phyloP scores from a whole-genome alignment of 1,140 invertebrate genomes.

The Bombus superbus region DNA sequence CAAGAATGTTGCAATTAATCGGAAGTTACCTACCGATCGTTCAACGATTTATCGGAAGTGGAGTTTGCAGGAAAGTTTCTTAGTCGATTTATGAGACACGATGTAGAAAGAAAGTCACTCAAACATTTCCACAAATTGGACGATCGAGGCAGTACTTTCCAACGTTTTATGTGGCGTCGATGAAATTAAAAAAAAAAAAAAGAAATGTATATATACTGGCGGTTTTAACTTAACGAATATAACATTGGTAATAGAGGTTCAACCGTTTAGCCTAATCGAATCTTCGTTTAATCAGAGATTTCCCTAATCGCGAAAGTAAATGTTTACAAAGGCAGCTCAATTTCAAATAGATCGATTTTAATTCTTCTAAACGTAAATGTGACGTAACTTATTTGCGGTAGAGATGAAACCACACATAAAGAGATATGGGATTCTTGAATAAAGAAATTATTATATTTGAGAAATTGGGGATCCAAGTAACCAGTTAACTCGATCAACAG shows the following conservation, averaged over 20 bases:
- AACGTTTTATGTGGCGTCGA: not conserved
- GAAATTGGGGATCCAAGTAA: not conserved
- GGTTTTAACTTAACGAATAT: not conserved
- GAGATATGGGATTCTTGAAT: too few relatives aligned
- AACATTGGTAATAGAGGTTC: not conserved
- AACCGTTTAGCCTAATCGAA: not conserved
- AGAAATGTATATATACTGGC: not conserved
- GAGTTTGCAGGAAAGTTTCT: not conserved
- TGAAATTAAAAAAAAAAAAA: not conserved
- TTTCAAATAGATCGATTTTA: too few relatives aligned
- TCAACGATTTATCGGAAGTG: not conserved
- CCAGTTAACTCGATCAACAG: too few relatives aligned
- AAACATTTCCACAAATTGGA: not conserved
- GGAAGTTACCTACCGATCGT: not conserved
- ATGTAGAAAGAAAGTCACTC: not conserved
- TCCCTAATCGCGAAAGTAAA: not conserved
- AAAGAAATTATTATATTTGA: not conserved
- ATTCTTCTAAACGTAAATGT: too few relatives aligned
- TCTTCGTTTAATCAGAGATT: not conserved
- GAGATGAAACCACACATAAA: too few relatives aligned
- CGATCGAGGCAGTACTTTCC: not conserved
- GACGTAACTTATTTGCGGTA: too few relatives aligned
- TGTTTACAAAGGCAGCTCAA: not conserved
- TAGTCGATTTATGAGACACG: not conserved
- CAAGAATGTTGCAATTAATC: not conserved